Evolutionary conservation across 2,888 invertebrate species (phyloP), one percentile per base, ranked within the genome.

Genomic region (Pandemis cinnamomeana): DNA sequence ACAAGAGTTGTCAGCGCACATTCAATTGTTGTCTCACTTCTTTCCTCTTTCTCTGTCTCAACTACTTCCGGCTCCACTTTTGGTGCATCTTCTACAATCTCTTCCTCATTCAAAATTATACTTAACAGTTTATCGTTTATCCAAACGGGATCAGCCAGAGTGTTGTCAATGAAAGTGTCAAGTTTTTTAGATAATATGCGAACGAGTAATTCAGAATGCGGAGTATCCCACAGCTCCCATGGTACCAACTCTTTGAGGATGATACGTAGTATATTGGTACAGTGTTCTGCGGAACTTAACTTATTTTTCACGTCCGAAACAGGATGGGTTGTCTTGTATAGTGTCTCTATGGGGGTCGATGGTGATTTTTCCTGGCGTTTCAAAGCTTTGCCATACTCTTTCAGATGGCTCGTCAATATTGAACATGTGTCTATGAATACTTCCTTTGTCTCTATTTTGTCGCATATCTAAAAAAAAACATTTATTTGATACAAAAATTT

Each of bases 171-270:
- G 75, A 94, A 95, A 20, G 84, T 84, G 69, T 95, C 92, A 0
- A 96, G 86, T 79, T 93, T 95, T 81, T 95, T 95, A 0, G 96
- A 93, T 67, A 96, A 79, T 76, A 96, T 95, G 55, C 96, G 93
- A 5, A 96, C 91, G 5, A 96, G 85, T 46, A 96, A 85, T 84
- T 95, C 95, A 0, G 96, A 96, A 64, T 96, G 96, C 11, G 96
- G 93, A 0, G 96, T 96, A 78, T 95, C 96, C 92, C 95, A 95
- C 5, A 96, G 82, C 81, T 96, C 96, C 95, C 96, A 96, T 0
- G 96, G 95, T 1, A 96, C 89, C 46, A 96, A 93, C 80, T 96
- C 96, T 79, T 95, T 95, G 11, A 96, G 84, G 11, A 96, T 85
- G 10, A 95, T 90, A n/a, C 96, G 92, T 41, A 96, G 84, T 75